phyloP scores from a whole-genome alignment of 2,113 vertebrate genomes.

The Hypanus sabinus region DNA sequence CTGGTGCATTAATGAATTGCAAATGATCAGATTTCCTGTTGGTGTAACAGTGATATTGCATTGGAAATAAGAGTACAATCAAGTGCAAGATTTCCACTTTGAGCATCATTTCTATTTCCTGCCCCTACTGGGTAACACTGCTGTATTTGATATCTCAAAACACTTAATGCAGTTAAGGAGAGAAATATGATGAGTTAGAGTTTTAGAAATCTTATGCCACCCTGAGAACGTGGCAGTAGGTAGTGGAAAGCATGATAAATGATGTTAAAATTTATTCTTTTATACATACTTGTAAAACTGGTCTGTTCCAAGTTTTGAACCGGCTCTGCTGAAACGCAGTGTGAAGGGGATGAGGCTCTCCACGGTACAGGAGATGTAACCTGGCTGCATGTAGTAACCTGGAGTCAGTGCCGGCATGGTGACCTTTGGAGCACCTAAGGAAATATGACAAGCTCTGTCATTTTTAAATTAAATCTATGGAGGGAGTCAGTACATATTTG shows the following conservation, averaged over 20 bases:
- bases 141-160: too few relatives aligned
- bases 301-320: constrained; percentile 70
- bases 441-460: background rate
- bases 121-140: too few relatives aligned
- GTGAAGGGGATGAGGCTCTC: constrained; percentile 88
- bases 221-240: too few relatives aligned
- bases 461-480: background rate
- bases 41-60: too few relatives aligned
- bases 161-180: too few relatives aligned
- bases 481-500: background rate
- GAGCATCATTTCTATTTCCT: too few relatives aligned
- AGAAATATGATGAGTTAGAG: too few relatives aligned
- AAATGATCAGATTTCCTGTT: too few relatives aligned
- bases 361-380: constrained; percentile 67
- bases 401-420: constrained; percentile 72
- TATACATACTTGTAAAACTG: constrained; percentile 77
- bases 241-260: background rate
- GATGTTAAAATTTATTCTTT: background rate
- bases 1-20: too few relatives aligned
- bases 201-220: too few relatives aligned
- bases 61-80: too few relatives aligned
- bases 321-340: constrained; percentile 73
- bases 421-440: constrained; percentile 72
- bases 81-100: too few relatives aligned
- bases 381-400: constrained; percentile 84